Base-by-base conservation (phyloP, 2,113 vertebrate genomes). In the Brachypteracias leptosomus region DNA sequence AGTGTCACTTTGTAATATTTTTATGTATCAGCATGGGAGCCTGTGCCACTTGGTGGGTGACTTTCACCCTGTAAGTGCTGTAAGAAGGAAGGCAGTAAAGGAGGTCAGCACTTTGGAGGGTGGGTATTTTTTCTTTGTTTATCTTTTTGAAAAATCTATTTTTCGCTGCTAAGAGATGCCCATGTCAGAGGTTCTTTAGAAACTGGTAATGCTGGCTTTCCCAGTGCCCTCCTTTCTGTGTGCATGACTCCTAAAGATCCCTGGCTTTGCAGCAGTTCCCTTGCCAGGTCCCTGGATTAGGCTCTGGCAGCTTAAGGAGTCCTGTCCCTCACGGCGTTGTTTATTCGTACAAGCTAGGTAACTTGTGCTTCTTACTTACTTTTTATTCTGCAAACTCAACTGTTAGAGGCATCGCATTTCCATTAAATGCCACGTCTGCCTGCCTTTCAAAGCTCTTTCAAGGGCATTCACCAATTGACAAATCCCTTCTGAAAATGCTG, bases 401-500 rank as follows among this genome's bases (percentile, higher is more conserved):
- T 76, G 55, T 80, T 89, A 85, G 46, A 83, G 72, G 51, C 35
- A 8, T 47, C 0, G 3, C 28, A 59, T 88, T 94, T 84, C 72
- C 72, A 84, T 61, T 67, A 85, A 75, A 71, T 24, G 62, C 62
- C 54, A 51, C 0, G 1, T 88, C 91, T 4, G 6, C 78, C 67
- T 62, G 67, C 82, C 55, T 92, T 93, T 89, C 89, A 87, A 72
- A 85, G 49, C 55, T 68, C 6, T 65, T 92, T 72, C 89, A 97
- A 96, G 89, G 89, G 84, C 96, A 95, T 78, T 65, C 3, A 5
- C 77, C 70, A 57, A 36, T 1, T 92, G 79, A 92, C 62, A 91
- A 95, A 94, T 85, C 68, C 89, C 65, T 68, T 49, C 82, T 83
- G 90, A 91, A 96, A 83, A 92, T 55, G 44, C 52, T 59, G 59